Conservation (phyloP, 2,113 vertebrate genomes). For the Engraulis encrasicolus region DNA sequence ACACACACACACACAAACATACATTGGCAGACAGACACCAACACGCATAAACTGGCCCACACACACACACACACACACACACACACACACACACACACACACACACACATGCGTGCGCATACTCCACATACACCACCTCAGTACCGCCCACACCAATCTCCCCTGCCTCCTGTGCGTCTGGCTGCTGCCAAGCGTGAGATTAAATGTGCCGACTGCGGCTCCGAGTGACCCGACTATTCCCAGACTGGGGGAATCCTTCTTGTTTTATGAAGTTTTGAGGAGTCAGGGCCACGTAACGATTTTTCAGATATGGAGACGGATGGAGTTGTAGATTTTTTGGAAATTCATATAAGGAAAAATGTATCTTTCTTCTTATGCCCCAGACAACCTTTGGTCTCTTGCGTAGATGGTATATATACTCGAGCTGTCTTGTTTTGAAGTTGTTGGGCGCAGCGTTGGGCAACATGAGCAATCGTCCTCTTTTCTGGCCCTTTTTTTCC, state of each 20-base stretch:
- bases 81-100: neutral
- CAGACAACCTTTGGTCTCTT: neutral
- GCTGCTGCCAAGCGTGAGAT: neutral
- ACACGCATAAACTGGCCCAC: neutral
- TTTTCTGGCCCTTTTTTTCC: neutral
- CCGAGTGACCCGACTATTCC: constrained; percentile 5
- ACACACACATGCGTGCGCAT: neutral
- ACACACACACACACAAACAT: too few relatives aligned
- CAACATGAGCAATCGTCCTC: neutral
- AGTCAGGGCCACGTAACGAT: neutral
- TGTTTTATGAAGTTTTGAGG: neutral
- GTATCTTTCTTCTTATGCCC: neutral
- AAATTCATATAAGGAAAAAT: neutral
- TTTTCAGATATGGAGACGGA: neutral
- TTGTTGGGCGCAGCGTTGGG: neutral
- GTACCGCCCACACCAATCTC: constrained; percentile 6
- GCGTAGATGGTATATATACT: neutral
- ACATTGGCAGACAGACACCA: neutral
- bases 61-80: neutral
- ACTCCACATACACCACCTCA: too few relatives aligned
- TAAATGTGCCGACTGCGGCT: neutral
- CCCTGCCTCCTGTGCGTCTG: constrained; percentile 2
- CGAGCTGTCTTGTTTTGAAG: neutral
- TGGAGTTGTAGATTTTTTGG: neutral
- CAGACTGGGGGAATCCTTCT: neutral